Evolutionary conservation across 2,113 vertebrate species (phyloP).

Genomic region (Mormyrus iriodes): DNA sequence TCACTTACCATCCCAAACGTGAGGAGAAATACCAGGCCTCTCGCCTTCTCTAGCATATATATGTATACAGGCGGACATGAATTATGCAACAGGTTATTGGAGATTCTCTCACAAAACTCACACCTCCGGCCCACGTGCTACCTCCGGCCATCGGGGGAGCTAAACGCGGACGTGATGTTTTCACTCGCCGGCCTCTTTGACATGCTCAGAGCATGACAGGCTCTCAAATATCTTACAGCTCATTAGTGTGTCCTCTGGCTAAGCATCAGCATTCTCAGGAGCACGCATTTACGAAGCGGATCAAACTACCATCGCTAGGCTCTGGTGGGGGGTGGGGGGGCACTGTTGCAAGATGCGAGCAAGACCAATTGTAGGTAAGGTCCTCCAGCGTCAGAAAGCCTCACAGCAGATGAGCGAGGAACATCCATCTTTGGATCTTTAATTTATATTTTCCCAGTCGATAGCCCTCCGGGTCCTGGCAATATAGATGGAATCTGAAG

Average conservation of each 20-base stretch:
- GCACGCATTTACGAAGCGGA: neutral
- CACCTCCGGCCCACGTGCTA: neutral
- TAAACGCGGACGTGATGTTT: neutral
- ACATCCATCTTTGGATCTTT: neutral
- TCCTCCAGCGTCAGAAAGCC: neutral
- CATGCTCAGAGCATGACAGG: neutral
- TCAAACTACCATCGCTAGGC: neutral
- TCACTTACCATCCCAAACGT: neutral
- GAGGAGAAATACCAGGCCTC: neutral
- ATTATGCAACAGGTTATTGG: slow-evolving; percentile 2
- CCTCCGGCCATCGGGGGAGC: neutral
- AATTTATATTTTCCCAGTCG: neutral
- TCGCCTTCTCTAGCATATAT: neutral
- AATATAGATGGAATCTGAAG: slow-evolving; percentile 8
- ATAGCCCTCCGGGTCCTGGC: neutral
- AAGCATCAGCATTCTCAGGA: neutral
- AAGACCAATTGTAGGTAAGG: neutral
- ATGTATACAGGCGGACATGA: neutral
- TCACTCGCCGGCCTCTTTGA: neutral
- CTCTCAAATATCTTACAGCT: slow-evolving; percentile 1
- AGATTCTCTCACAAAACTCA: neutral
- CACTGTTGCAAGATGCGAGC: neutral
- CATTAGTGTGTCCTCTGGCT: neutral
- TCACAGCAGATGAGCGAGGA: neutral
- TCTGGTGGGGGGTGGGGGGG: neutral